Evolutionary conservation across 2,797 vertebrate species (phyloP), one percentile per base, ranked within the genome.

Genomic region (Clarias pachynema): DNA sequence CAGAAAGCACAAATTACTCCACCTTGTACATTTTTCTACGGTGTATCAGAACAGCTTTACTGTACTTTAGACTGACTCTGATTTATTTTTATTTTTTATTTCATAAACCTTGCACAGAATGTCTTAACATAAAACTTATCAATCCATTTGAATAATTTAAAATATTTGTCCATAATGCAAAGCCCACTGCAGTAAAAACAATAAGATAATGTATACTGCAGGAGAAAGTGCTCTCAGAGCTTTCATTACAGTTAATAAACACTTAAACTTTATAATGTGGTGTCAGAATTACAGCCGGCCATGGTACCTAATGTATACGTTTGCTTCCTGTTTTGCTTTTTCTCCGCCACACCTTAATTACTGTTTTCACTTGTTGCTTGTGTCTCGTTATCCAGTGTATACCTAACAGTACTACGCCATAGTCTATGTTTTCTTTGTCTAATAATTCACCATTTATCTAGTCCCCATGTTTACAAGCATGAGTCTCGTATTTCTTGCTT

Each of bases 401-500:
- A 53, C 49, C 49, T 62, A 62, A 40, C 9, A 79, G 12, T n/a
- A n/a, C 20, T 59, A 59, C 59, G 29, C 29, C 74, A 59, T 78
- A 31, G 31, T 37, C 37, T 44, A 1, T 18, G 37, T 63, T 65
- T 80, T 65, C 16, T 6, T 65, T 49, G 18, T 29, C 57, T 37
- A 62, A 62, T 40, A 53, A 79, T 40, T 63, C 59, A 16, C 29
- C 24, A 34, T 80, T 78, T 80, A 44, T 29, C 15, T 49, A 65
- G 37, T 80, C 20, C 20, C 37, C 7, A 62, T 80, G 78, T 80
- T 80, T 65, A 80, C 24, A 80, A 49, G n/a, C 37, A 49, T 65
- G 6, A 20, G 60, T 26, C 37, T 80, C 37, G 37, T 22, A 57
- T 79, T 69, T 84, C 15, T 66, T 79, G 24, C 20, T 53, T 65